Evolutionary conservation across 1,140 invertebrate species (phyloP).

Genomic region (Tetramorium parvispinum): DNA sequence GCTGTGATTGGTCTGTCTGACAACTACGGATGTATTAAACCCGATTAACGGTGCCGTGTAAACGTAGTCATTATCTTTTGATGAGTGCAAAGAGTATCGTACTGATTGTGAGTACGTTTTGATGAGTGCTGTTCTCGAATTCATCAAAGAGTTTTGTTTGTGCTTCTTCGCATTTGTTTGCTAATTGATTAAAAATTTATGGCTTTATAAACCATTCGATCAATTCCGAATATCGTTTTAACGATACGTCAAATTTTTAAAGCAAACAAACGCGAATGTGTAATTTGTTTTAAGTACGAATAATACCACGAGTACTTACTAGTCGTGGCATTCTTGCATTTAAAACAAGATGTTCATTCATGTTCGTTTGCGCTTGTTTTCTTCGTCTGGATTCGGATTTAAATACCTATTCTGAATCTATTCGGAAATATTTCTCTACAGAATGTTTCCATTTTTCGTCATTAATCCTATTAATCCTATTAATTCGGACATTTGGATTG

Average conservation of each 20-base stretch:
- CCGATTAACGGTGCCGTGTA: too few relatives aligned
- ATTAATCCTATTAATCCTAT: too few relatives aligned
- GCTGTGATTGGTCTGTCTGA: too few relatives aligned
- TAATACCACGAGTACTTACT: not conserved
- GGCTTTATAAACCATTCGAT: not conserved
- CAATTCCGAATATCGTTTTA: not conserved
- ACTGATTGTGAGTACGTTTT: not conserved
- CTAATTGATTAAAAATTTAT: not conserved
- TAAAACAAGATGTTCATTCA: not conserved
- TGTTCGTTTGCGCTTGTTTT: too few relatives aligned
- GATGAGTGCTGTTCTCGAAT: not conserved
- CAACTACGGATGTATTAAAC: too few relatives aligned
- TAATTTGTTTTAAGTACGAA: not conserved
- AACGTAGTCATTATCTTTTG: too few relatives aligned
- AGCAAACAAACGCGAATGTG: not conserved
- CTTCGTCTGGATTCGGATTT: too few relatives aligned
- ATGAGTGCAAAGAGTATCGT: not conserved
- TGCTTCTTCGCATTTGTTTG: not conserved
- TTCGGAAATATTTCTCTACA: too few relatives aligned
- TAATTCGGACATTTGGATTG: too few relatives aligned
- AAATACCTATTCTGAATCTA: too few relatives aligned
- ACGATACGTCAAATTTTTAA: not conserved
- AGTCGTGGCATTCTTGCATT: not conserved
- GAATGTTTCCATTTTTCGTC: too few relatives aligned
- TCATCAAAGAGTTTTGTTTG: not conserved